A percentile compares a stretch with the other conserved stretches of the same genome.
phyloP scores from a whole-genome alignment of 2,888 invertebrate genomes.

The Osmoderma eremita region DNA sequence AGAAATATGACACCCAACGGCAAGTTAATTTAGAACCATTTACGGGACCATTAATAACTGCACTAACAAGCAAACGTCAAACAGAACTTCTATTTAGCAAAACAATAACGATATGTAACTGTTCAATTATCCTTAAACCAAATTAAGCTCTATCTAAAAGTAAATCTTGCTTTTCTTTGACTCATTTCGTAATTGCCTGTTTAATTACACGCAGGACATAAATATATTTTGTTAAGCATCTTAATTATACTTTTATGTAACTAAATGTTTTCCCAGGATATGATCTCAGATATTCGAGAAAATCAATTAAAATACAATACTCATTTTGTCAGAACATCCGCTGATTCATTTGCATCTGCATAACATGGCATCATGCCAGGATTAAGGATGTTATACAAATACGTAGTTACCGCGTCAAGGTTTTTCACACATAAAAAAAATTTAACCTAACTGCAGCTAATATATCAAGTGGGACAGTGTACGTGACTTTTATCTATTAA shows the following conservation, averaged over 20 bases:
- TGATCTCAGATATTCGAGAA: no score
- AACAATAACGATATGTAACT: constrained; percentile 3
- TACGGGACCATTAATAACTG: constrained; percentile 32
- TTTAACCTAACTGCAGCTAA: constrained; percentile 1
- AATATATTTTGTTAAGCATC: no score
- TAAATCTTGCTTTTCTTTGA: no score
- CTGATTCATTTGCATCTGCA: constrained; percentile 12
- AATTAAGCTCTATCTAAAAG: no score
- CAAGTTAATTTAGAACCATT: constrained; percentile 4
- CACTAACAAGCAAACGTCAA: constrained; percentile 25
- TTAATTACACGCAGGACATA: no score
- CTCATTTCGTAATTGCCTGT: no score
- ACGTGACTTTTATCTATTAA: background rate
- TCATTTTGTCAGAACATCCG: constrained; percentile 13
- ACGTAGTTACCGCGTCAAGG: background rate
- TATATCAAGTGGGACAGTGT: background rate
- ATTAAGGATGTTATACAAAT: constrained; percentile 10
- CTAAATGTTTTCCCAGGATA: no score
- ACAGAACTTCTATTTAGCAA: constrained; percentile 18
- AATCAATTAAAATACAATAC: constrained; percentile 17
- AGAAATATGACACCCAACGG: background rate
- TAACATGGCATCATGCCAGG: constrained; percentile 1
- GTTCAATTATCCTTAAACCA: no score
- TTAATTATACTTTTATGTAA: no score
- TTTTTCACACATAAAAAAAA: constrained; percentile 10